Evolutionary conservation across 2,888 invertebrate genomes (phyloP), one percentile per base, ranked within the genome.

Genomic region (Cephus runcator): DNA sequence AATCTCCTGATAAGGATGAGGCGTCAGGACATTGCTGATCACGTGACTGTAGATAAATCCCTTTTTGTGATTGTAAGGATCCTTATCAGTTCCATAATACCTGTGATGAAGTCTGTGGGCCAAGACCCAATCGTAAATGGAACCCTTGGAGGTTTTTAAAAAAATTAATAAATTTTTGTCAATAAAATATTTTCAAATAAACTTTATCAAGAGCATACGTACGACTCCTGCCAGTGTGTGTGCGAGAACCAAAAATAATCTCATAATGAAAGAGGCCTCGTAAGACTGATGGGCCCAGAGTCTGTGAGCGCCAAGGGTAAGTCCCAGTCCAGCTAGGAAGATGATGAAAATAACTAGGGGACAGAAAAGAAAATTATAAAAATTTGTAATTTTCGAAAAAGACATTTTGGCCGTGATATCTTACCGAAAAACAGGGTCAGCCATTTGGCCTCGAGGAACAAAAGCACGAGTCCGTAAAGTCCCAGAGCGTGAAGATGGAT

Each of bases 221-320:
- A 98, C 98, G 93, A 97, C 96, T 82, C 97, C 97, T n/a, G 96
- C 95, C 79, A 98, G 90, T 0, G 97, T 97, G 88, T 99, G 97
- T 83, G 95, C 95, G 4, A 97, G 81, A 93, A 96, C 96, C 1
- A 99, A 93, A 34, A 96, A 92, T n/a, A 97, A 89, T 84, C 95
- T 94, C 0, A 98, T 91, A 1, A 95, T 93, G 4, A 93, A 92
- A 79, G 92, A 94, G 0, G 98, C 98, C 86, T 95, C 94, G 91
- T 97, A 99, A 0, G 96, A 93, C 75, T 93, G 92, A 91, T 99
- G 99, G 0, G 98, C 95, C 98, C 98, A 99, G 68, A 98, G 92
- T 82, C 99, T 93, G 90, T 99, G 99, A 0, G 97, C 96, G 0
- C 99, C 99, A 1, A 97, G 96, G 0, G 98, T 98, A 35, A 97